Evolutionary conservation across 1,140 invertebrate genomes (phyloP), one percentile per base, ranked within the genome.

Genomic region (Octopus sinensis): DNA sequence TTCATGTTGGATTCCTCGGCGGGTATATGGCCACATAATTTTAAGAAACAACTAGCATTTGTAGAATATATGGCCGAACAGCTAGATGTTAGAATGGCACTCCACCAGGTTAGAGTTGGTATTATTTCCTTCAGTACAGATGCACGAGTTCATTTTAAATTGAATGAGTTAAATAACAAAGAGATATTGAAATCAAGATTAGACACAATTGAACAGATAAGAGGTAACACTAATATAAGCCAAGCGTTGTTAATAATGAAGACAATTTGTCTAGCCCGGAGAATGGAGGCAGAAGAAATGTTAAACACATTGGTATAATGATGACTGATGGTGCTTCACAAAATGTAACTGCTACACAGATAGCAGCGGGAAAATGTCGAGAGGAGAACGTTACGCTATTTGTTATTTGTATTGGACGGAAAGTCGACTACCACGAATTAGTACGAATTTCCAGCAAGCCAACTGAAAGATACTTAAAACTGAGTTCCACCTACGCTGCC

Each of bases 321-420:
- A 82, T 89, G n/a, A 89, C 88, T 0, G 88, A 89, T 80, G 88
- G 88, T 30, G 82, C 85, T 76, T 87, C 87, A 0, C 79, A 85
- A 13, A 84, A 87, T 76, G 82, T 85, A 10, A 53, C 83, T 9
- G 81, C 81, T 73, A 87, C 87, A 12, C 43, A 86, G n/a, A 84
- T 82, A 30, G 85, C 87, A 54, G 82, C 88, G 4, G 13, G 68
- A 71, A 5, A 7, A n/a, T 71, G 5, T 71, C 68, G 68, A 71
- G 4, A 71, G 68, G 30, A 23, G 6, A 79, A 82, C 30, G 86
- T 88, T 76, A 77, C 81, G 30, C 81, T 89, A 53, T 87, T 88
- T 79, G 85, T 87, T 4, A 82, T 89, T 75, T 87, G 88, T 23
- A 84, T 89, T 23, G 88, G 88, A 6, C 71, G 53, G 17, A 77